Conservation (phyloP, 2,113 vertebrate species). For the Poeciliopsis turrubarensis region DNA sequence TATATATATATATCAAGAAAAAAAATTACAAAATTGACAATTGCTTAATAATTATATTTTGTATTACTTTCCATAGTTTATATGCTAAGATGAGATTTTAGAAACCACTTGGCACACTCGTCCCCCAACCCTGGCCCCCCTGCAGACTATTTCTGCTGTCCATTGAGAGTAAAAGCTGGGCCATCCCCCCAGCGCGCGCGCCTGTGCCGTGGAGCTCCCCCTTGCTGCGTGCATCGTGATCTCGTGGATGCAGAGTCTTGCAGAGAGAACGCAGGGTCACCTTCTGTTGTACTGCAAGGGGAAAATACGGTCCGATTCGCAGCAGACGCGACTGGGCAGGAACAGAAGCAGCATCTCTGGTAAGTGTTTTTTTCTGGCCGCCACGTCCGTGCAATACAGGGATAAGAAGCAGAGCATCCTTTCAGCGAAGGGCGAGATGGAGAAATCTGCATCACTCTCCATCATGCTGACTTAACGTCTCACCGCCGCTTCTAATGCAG, state of each 20-base stretch:
- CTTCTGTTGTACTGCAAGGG: slow-evolving; percentile 76
- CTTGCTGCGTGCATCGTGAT: slow-evolving; percentile 78
- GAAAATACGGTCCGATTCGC: slow-evolving; percentile 53
- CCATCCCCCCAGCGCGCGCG: slow-evolving; percentile 60
- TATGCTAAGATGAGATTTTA: too few relatives aligned
- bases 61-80: background rate
- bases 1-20: background rate
- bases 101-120: background rate
- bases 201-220: slow-evolving; percentile 75
- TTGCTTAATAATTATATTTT: background rate
- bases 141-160: slow-evolving; percentile 34
- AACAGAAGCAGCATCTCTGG: slow-evolving; percentile 54
- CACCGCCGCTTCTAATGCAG: background rate
- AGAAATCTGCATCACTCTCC: slow-evolving; percentile 47
- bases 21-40: background rate
- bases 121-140: background rate
- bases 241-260: slow-evolving; percentile 74
- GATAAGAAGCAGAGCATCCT: slow-evolving; percentile 55
- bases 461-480: slow-evolving; percentile 11
- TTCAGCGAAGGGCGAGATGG: slow-evolving; percentile 24
- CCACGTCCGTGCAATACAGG: background rate
- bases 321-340: slow-evolving; percentile 38
- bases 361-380: slow-evolving; percentile 45
- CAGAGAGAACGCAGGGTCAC: slow-evolving; percentile 78
- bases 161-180: slow-evolving; percentile 59